Base-by-base conservation (phyloP, 2,888 invertebrate genomes). In the Zeuzera pyrina region DNA sequence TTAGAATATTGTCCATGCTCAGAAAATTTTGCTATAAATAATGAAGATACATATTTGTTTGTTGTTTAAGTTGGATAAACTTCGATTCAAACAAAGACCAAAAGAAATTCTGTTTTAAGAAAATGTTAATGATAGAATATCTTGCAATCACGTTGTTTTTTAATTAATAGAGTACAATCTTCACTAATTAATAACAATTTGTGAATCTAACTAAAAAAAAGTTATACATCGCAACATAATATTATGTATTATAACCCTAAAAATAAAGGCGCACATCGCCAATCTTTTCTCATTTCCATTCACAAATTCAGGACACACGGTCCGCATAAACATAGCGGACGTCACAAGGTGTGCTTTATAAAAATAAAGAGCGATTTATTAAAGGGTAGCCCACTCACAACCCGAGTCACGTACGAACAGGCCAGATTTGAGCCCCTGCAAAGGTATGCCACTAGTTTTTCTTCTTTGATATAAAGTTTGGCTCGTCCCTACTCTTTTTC, bases 281-380 rank as follows among this genome's bases (percentile, higher is more conserved):
- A 42, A 43, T 42, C 47, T 42, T 45, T 39, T 32, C 35, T 36
- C 35, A 31, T 35, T 34, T 34, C 47, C 52, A 54, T 65, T 67
- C 56, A 37, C 59, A 56, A 52, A 77, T 77, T 74, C 77, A 41
- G 52, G 38, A 42, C 78, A 60, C 76, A 73, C 54, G 52, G 52
- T 35, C 39, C 58, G 49, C 74, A 74, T 79, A 79, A 78, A 81
- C 71, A 67, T 60, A 52, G 55, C 47, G 56, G 58, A 46, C 61
- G 65, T 60, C 62, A 52, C 67, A 73, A 79, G 79, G 81, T 81
- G 78, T 64, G 62, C 60, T 63, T 65, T 59, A 63, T 63, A 69
- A 71, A 72, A 74, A 77, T 74, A 25, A 72, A 69, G 65, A 62
- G 66, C 62, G 66, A 81, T 81, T 77, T 81, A 81, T 79, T 77